Evolutionary conservation across 2,888 invertebrate genomes (phyloP), one percentile per base, ranked within the genome.

Genomic region (Zhuqinia jingwanae): DNA sequence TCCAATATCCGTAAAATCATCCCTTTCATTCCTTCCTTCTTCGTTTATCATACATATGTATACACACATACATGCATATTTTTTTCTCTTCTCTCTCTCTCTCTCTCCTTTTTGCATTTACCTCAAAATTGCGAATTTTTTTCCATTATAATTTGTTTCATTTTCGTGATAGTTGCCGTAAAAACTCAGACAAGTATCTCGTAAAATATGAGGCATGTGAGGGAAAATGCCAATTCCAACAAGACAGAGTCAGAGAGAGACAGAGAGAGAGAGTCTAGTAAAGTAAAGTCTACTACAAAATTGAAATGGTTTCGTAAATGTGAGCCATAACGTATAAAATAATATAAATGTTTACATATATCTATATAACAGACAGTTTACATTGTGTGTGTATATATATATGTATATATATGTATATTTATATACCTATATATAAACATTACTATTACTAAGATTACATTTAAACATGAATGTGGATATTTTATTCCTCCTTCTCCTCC

Each of bases 1-100:
- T 87, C 82, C 87, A 87, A 87, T 87, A 87, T 87, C 82, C 87
- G 87, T 87, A 87, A 87, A 82, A 87, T 87, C 82, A 78, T 87
- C 87, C 77, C 82, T 56, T 53, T 78, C 63, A 63, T 36, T 8
- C 36, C 36, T 8, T 3, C 36, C 36, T 36, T 36, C 8, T 36
- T 36, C 36, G 36, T 36, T 36, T 8, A 36, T 36, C 36, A 36
- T 36, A 8, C 36, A 36, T 6, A 36, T 8, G 36, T 36, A 8
- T 36, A 36, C 8, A 36, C 36, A 78, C 60, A 65, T 63, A 63
- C 75, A 75, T 56, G 22, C 22, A 56, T 30, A 60, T 63, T 76
- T 56, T 75, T 80, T 60, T 53, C 22, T n/a, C n/a, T n/a, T n/a
- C n/a, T n/a, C n/a, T n/a, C n/a, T n/a, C n/a, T n/a, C n/a, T n/a